Base-by-base conservation (phyloP, 2,113 vertebrate species). In the Proteles cristata region DNA sequence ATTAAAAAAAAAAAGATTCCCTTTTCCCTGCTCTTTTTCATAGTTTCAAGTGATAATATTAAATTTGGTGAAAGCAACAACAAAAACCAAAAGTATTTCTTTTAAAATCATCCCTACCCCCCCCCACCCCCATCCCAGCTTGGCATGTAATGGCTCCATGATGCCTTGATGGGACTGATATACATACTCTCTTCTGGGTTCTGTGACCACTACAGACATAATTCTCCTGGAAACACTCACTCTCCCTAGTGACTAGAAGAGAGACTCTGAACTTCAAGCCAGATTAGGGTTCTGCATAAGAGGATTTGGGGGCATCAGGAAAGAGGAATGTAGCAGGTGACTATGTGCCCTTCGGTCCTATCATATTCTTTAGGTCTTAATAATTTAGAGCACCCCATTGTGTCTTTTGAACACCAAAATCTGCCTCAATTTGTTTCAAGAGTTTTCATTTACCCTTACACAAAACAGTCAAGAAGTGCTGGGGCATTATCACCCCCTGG, bases 11-110 rank as follows among this genome's bases (percentile, higher is more conserved):
- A 39, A 68, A 83, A 21, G 39, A 28, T n/a, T 68, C 89, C 21
- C 17, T 85, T 85, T 74, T 68, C 17, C 26, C 6, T 15, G 45
- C 19, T 93, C 73, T 90, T 43, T 74, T 39, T 63, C 77, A 85
- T 39, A 43, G 83, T 81, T 91, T 95, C 53, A 97, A 92, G 58
- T 14, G 53, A 92, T 83, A 35, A 58, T 45, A 6, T 92, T 90
- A 53, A 21, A 55, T 11, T 73, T 85, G 55, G 55, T 23, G 7
- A 23, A 61, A 9, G 23, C 21, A 61, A 58, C 19, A 55, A 55
- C 16, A 55, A 55, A 50, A 50, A 11, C 6, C 55, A 61, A 23
- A 7, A 2, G 21, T 61, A 61, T 23, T 85, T 83, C 3, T 73
- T 74, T 43, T 61, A 77, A 77, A 93, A 55, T 86, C 4, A 43